Conservation (phyloP, 2,888 invertebrate genomes). For the Junonia oenone region DNA sequence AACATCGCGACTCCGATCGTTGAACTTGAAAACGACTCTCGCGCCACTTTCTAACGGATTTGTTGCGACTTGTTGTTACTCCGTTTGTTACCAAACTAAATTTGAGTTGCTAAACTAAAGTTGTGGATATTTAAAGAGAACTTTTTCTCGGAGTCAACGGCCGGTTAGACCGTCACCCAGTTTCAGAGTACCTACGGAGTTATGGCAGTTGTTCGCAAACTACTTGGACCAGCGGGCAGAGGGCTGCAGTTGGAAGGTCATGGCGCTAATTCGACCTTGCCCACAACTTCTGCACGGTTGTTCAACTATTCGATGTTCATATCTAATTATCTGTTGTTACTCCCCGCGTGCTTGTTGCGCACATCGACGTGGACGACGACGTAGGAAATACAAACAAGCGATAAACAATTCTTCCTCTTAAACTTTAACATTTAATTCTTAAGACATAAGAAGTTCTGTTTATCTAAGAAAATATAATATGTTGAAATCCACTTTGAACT, state of each 20-base stretch:
- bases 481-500: no score
- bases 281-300: constrained; percentile 54
- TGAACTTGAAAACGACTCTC: constrained; percentile 78
- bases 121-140: constrained; percentile 79
- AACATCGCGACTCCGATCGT: constrained; percentile 26
- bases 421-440: no score
- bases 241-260: constrained; percentile 73
- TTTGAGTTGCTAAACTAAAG: constrained; percentile 78
- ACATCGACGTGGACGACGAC: neutral
- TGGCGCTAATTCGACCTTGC: constrained; percentile 76
- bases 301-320: constrained; percentile 36
- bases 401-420: no score
- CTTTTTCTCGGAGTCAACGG: constrained; percentile 79
- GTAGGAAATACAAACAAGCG: neutral
- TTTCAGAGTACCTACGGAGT: constrained; percentile 75
- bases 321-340: constrained; percentile 39
- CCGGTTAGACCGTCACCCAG: constrained; percentile 77
- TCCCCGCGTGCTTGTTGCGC: neutral
- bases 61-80: constrained; percentile 76
- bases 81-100: constrained; percentile 77
- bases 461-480: no score
- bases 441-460: no score
- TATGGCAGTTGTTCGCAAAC: constrained; percentile 79
- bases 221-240: constrained; percentile 66
- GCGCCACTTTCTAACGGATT: constrained; percentile 72